These are phyloP conservation scores for Orthonychiurus folsomi DNA, from an alignment of 2,888 invertebrate genomes.

Conservation along the genomic window DNA sequence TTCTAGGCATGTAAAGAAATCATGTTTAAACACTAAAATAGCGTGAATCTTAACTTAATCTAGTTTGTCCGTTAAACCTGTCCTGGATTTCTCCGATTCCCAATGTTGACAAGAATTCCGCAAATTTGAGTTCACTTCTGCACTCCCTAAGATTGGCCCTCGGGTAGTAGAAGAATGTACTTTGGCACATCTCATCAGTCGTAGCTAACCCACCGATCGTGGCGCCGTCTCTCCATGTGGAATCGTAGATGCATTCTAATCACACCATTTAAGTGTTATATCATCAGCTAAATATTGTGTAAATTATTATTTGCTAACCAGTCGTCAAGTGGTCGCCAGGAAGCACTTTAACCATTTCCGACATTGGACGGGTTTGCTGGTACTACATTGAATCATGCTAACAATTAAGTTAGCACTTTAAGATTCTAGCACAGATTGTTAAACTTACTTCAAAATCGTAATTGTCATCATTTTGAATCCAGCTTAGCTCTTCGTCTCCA, in stretches of 20 bases:
- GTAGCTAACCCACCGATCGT: conserved; percentile 1
- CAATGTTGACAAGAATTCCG: background rate
- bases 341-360: background rate
- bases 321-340: background rate
- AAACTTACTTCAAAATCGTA: no score
- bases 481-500: background rate
- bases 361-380: conserved; percentile 1
- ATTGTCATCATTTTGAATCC: background rate
- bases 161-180: background rate
- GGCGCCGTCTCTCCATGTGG: background rate
- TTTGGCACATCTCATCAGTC: background rate
- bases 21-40: no score
- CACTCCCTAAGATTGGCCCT: background rate
- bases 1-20: no score
- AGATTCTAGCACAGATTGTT: no score
- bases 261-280: background rate
- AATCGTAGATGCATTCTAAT: background rate
- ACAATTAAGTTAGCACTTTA: no score
- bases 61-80: no score
- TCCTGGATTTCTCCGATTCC: no score
- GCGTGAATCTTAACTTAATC: no score
- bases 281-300: conserved; percentile 4
- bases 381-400: no score
- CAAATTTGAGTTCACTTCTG: background rate
- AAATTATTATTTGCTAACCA: background rate